phyloP scores from a whole-genome alignment of 2,888 invertebrate species.

The Philereme vetulata region DNA sequence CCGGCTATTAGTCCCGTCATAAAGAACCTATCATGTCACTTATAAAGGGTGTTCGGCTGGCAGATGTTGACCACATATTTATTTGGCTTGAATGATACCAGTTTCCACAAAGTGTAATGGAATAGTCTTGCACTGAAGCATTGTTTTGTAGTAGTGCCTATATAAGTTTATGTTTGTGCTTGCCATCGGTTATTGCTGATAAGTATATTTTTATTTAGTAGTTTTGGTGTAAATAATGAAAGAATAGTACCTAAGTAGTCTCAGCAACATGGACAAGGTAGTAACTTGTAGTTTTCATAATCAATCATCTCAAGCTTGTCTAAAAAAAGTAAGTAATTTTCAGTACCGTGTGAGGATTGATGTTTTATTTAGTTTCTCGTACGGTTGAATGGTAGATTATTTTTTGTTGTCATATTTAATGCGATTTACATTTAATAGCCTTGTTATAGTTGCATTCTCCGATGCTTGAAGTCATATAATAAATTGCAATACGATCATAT shows the following conservation, averaged over 20 bases:
- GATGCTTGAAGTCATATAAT: constrained; percentile 12
- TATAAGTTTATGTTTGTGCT: constrained; percentile 17
- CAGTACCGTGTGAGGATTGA: too few relatives aligned
- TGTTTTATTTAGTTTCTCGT: too few relatives aligned
- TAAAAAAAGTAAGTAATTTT: background rate
- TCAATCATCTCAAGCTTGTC: background rate
- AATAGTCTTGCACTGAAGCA: constrained; percentile 18
- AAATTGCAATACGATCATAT: constrained; percentile 2
- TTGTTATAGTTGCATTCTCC: constrained; percentile 7
- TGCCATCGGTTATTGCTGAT: constrained; percentile 16
- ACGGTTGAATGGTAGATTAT: too few relatives aligned
- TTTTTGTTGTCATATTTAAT: background rate
- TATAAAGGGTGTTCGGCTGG: too few relatives aligned
- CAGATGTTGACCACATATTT: background rate
- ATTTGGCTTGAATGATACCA: constrained; percentile 31
- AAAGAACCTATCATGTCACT: too few relatives aligned
- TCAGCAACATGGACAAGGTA: background rate
- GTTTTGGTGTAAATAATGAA: constrained; percentile 13
- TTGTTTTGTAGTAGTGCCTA: constrained; percentile 12
- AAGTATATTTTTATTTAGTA: background rate
- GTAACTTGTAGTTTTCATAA: background rate
- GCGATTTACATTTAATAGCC: background rate
- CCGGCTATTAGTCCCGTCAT: too few relatives aligned
- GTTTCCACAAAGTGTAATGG: constrained; percentile 7
- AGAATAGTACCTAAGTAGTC: background rate